Conservation (phyloP, 2,888 invertebrate species). For the Campoletis raptor region DNA sequence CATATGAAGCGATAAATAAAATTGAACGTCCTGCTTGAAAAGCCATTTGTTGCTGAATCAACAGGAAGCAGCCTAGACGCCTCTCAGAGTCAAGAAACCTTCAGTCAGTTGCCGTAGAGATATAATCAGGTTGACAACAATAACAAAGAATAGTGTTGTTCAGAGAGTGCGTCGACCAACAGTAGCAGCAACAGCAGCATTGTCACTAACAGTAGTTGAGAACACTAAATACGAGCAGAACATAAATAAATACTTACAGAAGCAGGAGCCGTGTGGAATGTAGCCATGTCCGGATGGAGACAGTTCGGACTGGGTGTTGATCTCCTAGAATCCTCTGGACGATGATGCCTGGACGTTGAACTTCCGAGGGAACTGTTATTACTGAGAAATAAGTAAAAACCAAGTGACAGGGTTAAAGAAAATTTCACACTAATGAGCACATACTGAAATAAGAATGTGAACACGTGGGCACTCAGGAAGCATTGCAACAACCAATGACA, state of each 20-base stretch:
- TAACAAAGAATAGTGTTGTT: constrained; percentile 38
- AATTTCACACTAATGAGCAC: neutral
- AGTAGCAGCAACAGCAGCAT: neutral
- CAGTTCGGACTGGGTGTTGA: constrained; percentile 81
- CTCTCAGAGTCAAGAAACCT: constrained; percentile 46
- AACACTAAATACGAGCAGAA: constrained; percentile 2
- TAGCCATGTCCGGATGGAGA: constrained; percentile 77
- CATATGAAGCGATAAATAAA: neutral
- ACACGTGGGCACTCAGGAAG: neutral
- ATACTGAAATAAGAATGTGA: constrained; percentile 5
- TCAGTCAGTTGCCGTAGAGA: neutral
- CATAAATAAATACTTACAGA: constrained; percentile 77
- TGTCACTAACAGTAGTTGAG: neutral
- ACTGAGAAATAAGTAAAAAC: constrained; percentile 52
- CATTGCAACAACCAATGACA: constrained; percentile 5
- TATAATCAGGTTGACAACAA: constrained; percentile 32
- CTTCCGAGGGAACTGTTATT: constrained; percentile 71
- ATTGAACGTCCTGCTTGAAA: constrained; percentile 11
- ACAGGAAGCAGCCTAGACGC: constrained; percentile 58
- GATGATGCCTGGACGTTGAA: constrained; percentile 74
- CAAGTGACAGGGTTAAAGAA: neutral
- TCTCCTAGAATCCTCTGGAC: constrained; percentile 79
- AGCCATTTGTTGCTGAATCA: constrained; percentile 49
- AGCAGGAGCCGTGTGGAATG: constrained; percentile 81
- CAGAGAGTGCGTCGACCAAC: constrained; percentile 20